phyloP scores from a whole-genome alignment of 2,888 invertebrate species.

The Petrophora chlorosata region DNA sequence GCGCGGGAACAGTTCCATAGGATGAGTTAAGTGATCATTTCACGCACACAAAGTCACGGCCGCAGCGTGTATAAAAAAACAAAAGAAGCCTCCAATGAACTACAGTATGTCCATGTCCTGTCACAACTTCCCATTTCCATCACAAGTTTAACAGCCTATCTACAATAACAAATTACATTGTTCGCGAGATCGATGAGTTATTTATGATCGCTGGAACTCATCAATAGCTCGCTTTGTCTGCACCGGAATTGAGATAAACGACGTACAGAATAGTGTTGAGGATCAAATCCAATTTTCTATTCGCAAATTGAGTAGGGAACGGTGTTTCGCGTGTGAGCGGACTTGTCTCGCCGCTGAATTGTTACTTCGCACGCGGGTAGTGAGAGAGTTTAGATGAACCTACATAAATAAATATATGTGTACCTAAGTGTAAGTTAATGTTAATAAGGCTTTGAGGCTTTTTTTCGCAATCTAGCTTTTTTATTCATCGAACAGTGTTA shows the following conservation, averaged over 20 bases:
- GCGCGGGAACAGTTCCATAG: too few relatives aligned
- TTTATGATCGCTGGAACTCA: slow-evolving; percentile 49
- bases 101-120: slow-evolving; percentile 1
- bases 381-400: slow-evolving; percentile 15
- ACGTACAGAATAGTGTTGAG: slow-evolving; percentile 66
- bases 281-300: slow-evolving; percentile 68
- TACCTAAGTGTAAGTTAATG: too few relatives aligned
- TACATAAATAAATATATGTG: slow-evolving; percentile 15
- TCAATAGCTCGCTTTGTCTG: slow-evolving; percentile 47
- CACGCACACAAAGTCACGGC: too few relatives aligned
- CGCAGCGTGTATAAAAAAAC: too few relatives aligned
- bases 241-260: slow-evolving; percentile 71
- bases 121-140: slow-evolving; percentile 18
- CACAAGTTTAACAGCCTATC: slow-evolving; percentile 19
- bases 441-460: too few relatives aligned
- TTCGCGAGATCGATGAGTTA: slow-evolving; percentile 47
- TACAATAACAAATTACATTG: slow-evolving; percentile 27
- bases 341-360: slow-evolving; percentile 41
- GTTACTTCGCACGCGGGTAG: slow-evolving; percentile 32
- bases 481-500: too few relatives aligned
- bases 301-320: slow-evolving; percentile 66
- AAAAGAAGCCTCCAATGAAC: too few relatives aligned
- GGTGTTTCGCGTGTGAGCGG: slow-evolving; percentile 47
- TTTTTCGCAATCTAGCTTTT: too few relatives aligned
- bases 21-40: too few relatives aligned